phyloP scores from a whole-genome alignment of 2,797 vertebrate species.

The Acomys russatus region DNA sequence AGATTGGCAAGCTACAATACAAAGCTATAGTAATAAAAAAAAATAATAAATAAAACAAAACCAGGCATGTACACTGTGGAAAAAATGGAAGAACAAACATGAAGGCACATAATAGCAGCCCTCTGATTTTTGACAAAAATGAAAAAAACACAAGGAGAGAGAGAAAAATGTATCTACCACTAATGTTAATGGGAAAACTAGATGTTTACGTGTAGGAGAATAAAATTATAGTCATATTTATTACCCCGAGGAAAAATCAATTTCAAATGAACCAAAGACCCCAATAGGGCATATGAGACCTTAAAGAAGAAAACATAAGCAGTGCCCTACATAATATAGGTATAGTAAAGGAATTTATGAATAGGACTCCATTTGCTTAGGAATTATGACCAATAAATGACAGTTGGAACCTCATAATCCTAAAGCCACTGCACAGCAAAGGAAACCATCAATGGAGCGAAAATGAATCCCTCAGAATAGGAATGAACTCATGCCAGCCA shows the following conservation, averaged over 20 bases:
- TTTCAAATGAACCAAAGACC: neutral
- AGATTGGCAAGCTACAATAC: neutral
- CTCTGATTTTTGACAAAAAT: neutral
- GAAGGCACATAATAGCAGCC: neutral
- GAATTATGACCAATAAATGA: neutral
- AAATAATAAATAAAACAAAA: neutral
- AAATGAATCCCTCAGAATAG: neutral
- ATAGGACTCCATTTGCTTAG: no score
- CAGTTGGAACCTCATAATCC: neutral
- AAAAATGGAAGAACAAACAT: neutral
- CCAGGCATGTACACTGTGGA: neutral
- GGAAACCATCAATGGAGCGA: neutral
- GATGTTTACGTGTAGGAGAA: neutral
- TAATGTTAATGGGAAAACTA: neutral
- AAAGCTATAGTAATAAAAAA: neutral
- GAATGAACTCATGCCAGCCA: neutral
- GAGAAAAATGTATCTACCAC: neutral
- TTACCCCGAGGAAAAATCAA: neutral
- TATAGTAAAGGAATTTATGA: neutral
- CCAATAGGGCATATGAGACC: neutral
- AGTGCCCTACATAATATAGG: neutral
- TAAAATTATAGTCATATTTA: neutral
- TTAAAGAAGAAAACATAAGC: neutral
- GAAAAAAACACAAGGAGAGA: neutral
- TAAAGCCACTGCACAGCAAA: neutral